Base-by-base conservation (phyloP, 2,113 vertebrate genomes). In the Callocephalon fimbriatum region DNA sequence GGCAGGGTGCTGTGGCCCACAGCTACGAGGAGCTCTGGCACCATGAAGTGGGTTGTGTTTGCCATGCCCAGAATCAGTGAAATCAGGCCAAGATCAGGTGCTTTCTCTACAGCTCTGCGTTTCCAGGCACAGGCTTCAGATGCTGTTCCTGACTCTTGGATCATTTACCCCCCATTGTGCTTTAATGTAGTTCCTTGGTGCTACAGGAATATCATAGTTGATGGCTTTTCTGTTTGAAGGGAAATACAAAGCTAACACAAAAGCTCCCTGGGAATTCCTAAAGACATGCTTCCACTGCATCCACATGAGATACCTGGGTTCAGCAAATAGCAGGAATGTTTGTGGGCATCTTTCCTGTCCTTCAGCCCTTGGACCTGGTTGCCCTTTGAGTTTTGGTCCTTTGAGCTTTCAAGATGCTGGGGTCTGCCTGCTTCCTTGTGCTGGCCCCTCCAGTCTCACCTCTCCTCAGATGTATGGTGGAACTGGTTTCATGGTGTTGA, bases 401-500 rank as follows among this genome's bases (percentile, higher is more conserved):
- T 51, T 15, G 48, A 38, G 9, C 61, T 59, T 65, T 65, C 22
- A 4, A 11, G 58, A 7, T 26, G 48, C 35, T 70, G 65, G 22
- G 42, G 32, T 22, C 29, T 25, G 42, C 10, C 35, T 17, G 37
- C 73, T 65, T 50, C 48, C 54, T 15, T 25, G 40, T 20, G 70
- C 63, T 84, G 18, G 4, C 17, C 4, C 10, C 21, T 56, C 42
- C 14, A 18, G 66, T 15, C 67, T 44, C 18, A 3, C 38, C 40
- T 53, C 45, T 29, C 66, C 50, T 50, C 32, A 6, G 53, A 35
- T 0, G 10, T 7, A 2, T 2, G 4, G 40, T 20, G 10, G 10
- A 4, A n/a, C 21, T 5, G 40, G 12, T 54, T 54, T 56, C 1
- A 1, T 27, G 4, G 66, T 1, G 4, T 15, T 9, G 65, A 4